A percentile compares a stretch with the other conserved stretches of the same genome.
These are phyloP conservation scores for Tigriopus californicus DNA, from an alignment of 2,888 invertebrate species.

Conservation along the genomic window DNA sequence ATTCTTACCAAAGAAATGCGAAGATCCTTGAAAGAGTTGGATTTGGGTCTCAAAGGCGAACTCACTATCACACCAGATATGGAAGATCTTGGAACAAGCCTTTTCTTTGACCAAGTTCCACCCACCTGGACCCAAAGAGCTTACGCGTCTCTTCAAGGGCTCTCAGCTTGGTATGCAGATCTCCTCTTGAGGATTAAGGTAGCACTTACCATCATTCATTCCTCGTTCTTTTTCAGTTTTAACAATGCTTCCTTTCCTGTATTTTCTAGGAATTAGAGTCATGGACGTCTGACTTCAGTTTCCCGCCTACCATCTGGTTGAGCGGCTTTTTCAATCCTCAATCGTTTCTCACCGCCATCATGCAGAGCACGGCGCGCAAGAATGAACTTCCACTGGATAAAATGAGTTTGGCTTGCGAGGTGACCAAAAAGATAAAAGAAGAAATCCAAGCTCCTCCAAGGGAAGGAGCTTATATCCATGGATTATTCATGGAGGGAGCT, in stretches of 20 bases:
- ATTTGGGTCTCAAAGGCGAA: slow-evolving; percentile 88
- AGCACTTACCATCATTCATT: too few relatives aligned
- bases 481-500: slow-evolving; percentile 85
- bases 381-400: slow-evolving; percentile 86
- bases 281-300: slow-evolving; percentile 83
- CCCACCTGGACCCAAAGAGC: slow-evolving; percentile 67
- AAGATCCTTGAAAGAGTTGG: slow-evolving; percentile 69
- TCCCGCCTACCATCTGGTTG: slow-evolving; percentile 83
- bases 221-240: too few relatives aligned
- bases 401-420: slow-evolving; percentile 92
- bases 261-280: slow-evolving; percentile 56
- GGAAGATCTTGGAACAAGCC: slow-evolving; percentile 79
- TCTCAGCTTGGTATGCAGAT: slow-evolving; percentile 84
- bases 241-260: too few relatives aligned
- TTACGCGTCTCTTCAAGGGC: slow-evolving; percentile 70
- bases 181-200: slow-evolving; percentile 47
- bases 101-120: slow-evolving; percentile 80
- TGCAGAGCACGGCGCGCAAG: slow-evolving; percentile 87
- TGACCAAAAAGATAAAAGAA: slow-evolving; percentile 87
- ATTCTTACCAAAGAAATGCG: slow-evolving; percentile 74
- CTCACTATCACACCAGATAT: slow-evolving; percentile 86
- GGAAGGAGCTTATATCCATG: slow-evolving; percentile 85
- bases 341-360: slow-evolving; percentile 83
- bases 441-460: slow-evolving; percentile 75
- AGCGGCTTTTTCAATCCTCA: slow-evolving; percentile 97